Percentiles rank a stretch among this genome's conserved stretches.
Evolutionary conservation across 1,140 invertebrate species (phyloP).

Genomic region (Wasmannia auropunctata): DNA sequence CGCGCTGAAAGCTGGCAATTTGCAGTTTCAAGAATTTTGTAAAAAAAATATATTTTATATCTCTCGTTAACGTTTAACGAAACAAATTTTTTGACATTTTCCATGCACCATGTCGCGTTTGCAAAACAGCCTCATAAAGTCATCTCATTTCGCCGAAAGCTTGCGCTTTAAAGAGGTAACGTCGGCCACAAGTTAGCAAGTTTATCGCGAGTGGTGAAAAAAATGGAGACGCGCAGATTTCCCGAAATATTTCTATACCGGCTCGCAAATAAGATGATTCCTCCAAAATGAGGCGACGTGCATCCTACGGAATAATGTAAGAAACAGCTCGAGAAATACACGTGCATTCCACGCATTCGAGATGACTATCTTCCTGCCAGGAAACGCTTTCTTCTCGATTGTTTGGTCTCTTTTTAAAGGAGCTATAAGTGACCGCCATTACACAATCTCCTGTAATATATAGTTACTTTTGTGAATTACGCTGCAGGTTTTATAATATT

Average conservation of each 20-base stretch:
- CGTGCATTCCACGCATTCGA: not conserved
- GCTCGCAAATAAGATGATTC: not conserved
- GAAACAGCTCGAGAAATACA: not conserved
- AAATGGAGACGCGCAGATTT: not conserved
- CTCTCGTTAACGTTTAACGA: not conserved
- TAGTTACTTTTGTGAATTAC: not conserved
- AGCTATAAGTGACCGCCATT: not conserved
- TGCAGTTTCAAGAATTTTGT: not conserved
- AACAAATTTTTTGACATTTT: no score
- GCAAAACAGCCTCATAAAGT: not conserved
- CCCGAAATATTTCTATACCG: not conserved
- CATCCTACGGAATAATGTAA: not conserved
- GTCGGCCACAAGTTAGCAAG: not conserved
- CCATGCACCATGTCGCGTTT: not conserved
- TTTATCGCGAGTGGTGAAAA: not conserved
- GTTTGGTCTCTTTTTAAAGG: not conserved
- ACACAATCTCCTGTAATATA: not conserved
- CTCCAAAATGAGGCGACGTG: not conserved
- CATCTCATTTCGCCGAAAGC: not conserved
- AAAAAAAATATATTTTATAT: not conserved
- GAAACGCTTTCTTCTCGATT: slow-evolving; percentile 23
- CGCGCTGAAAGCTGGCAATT: not conserved
- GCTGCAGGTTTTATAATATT: not conserved
- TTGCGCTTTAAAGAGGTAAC: not conserved
- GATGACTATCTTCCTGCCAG: not conserved